phyloP scores from a whole-genome alignment of 2,888 invertebrate species.

The Linnaemya tessellans region DNA sequence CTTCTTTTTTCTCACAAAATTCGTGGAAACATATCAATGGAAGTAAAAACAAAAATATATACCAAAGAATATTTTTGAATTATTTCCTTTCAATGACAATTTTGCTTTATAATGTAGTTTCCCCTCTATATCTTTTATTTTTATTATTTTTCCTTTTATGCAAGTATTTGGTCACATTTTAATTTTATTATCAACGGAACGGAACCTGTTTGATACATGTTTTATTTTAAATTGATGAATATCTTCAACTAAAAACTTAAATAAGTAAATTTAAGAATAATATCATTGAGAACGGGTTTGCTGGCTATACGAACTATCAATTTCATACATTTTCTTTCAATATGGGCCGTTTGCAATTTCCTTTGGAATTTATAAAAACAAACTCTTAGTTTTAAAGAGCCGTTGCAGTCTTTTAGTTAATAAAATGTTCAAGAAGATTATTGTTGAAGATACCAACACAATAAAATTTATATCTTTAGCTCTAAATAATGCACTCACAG shows the following conservation, averaged over 20 bases:
- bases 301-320: conserved; percentile 18
- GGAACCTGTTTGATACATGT: conserved; percentile 59
- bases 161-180: conserved; percentile 54
- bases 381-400: neutral
- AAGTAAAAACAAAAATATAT: neutral
- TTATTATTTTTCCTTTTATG: neutral
- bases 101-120: neutral
- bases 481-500: conserved; percentile 5
- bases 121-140: neutral
- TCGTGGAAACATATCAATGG: neutral
- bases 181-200: conserved; percentile 58
- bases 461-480: conserved; percentile 44
- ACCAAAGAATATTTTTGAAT: neutral
- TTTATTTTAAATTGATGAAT: conserved; percentile 64
- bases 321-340: conserved; percentile 53
- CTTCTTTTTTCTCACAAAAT: neutral
- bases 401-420: neutral
- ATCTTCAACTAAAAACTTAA: conserved; percentile 47
- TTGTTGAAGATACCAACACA: conserved; percentile 65
- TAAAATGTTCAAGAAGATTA: conserved; percentile 50
- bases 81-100: neutral
- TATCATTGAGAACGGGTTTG: conserved; percentile 60
- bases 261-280: conserved; percentile 22
- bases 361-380: conserved; percentile 41
- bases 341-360: conserved; percentile 48